Evolutionary conservation across 2,888 invertebrate species (phyloP).

Genomic region (Pandemis corylana): DNA sequence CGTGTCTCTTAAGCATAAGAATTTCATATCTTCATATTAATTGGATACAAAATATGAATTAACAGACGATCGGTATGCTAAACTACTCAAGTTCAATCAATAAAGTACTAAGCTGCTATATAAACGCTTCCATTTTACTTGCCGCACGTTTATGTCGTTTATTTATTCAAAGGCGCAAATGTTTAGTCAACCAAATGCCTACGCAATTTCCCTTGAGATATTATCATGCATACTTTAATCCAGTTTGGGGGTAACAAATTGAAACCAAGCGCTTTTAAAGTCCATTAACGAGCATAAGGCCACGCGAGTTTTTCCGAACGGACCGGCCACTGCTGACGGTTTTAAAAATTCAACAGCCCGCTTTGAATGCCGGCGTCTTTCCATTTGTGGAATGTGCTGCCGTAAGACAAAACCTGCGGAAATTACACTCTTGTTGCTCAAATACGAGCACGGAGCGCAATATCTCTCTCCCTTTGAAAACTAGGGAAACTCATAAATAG

Average conservation of each 20-base stretch:
- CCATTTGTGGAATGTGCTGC: slow-evolving; percentile 75
- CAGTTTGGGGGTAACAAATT: slow-evolving; percentile 47
- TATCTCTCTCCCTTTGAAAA: slow-evolving; percentile 78
- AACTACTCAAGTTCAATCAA: background rate
- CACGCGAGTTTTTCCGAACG: slow-evolving; percentile 55
- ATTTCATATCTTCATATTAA: too few species aligned
- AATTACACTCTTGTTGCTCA: slow-evolving; percentile 80
- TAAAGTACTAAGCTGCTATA: too few species aligned
- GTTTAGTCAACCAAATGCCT: background rate
- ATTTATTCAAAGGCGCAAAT: background rate
- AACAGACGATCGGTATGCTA: background rate
- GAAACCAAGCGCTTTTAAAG: slow-evolving; percentile 59
- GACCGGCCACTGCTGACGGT: slow-evolving; percentile 54
- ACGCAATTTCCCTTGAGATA: slow-evolving; percentile 17
- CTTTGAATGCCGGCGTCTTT: slow-evolving; percentile 76
- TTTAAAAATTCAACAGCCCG: slow-evolving; percentile 75
- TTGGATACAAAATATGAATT: too few species aligned
- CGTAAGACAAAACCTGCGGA: slow-evolving; percentile 80
- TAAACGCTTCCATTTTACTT: background rate
- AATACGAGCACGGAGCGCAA: slow-evolving; percentile 74
- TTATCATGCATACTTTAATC: slow-evolving; percentile 24
- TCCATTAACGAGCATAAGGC: slow-evolving; percentile 58
- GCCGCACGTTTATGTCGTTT: background rate
- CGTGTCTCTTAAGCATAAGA: background rate
- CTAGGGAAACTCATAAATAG: slow-evolving; percentile 75